phyloP scores from a whole-genome alignment of 2,797 vertebrate species.

The Acipenser ruthenus region DNA sequence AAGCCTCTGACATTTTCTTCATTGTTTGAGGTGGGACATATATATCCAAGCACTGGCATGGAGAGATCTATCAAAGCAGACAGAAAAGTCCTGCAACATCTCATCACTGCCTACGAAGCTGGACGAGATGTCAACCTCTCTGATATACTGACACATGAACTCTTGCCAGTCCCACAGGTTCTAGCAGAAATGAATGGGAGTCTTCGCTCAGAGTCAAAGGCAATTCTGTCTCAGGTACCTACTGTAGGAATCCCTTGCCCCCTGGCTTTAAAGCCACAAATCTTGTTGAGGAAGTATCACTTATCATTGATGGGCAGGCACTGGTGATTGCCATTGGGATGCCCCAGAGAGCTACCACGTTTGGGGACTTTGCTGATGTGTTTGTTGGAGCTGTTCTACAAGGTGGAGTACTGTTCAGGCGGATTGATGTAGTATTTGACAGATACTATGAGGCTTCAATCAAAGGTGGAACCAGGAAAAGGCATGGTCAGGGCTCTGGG shows the following conservation, averaged over 20 bases:
- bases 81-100: background rate
- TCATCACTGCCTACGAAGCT: background rate
- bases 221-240: too few species aligned
- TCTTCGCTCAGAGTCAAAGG: background rate
- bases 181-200: background rate
- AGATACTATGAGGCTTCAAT: constrained; percentile 9
- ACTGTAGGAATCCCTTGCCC: too few species aligned
- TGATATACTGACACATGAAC: constrained; percentile 2
- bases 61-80: constrained; percentile 7
- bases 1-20: too few species aligned
- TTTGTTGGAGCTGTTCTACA: constrained; percentile 1
- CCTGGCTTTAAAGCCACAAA: too few species aligned
- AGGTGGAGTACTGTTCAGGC: constrained; percentile 1
- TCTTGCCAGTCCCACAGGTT: constrained; percentile 4
- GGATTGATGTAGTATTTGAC: constrained; percentile 9
- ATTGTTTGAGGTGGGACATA: too few species aligned
- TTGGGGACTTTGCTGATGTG: background rate
- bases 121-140: background rate
- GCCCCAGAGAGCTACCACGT: background rate
- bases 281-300: background rate
- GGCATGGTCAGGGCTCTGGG: constrained; percentile 6
- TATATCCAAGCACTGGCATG: too few species aligned
- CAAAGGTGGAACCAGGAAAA: constrained; percentile 13
- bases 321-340: constrained; percentile 12
- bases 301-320: constrained; percentile 11